Evolutionary conservation across 2,797 vertebrate genomes (phyloP).

Genomic region (Okamejei kenojei): DNA sequence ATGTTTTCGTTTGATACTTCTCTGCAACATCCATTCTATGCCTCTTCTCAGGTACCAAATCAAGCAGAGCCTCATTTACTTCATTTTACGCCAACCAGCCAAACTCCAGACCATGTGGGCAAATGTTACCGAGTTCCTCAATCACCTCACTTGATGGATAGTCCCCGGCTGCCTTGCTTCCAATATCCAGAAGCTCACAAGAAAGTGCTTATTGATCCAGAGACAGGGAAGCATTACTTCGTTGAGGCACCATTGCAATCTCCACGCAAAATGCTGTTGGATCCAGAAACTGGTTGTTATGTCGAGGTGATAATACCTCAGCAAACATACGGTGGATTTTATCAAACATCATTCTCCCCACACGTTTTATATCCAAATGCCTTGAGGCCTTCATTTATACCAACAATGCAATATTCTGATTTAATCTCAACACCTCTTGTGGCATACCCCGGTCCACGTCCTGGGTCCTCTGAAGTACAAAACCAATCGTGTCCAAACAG

Average conservation of each 20-base stretch:
- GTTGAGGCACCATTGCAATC: conserved; percentile 80
- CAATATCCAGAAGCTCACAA: conserved; percentile 57
- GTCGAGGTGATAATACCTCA: conserved; percentile 86
- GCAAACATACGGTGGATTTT: conserved; percentile 67
- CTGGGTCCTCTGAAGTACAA: conserved; percentile 57
- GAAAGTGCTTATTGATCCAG: conserved; percentile 80
- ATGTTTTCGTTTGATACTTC: background rate
- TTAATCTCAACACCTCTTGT: conserved; percentile 52
- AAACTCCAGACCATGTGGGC: conserved; percentile 58
- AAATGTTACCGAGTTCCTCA: conserved; percentile 59
- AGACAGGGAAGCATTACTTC: conserved; percentile 86
- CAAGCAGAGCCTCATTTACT: conserved; percentile 58
- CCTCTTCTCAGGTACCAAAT: conserved; percentile 57
- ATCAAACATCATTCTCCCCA: conserved; percentile 66
- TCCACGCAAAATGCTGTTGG: conserved; percentile 78
- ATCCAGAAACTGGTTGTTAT: conserved; percentile 88
- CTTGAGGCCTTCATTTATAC: conserved; percentile 67
- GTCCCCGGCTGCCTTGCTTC: conserved; percentile 38
- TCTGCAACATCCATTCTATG: conserved; percentile 33
- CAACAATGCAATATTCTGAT: conserved; percentile 55
- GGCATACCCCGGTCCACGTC: conserved; percentile 52
- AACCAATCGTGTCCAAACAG: conserved; percentile 55
- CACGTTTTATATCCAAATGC: conserved; percentile 61
- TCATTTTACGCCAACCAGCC: conserved; percentile 56
- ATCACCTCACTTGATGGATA: conserved; percentile 46